Evolutionary conservation across 2,888 invertebrate species (phyloP), one percentile per base, ranked within the genome.

Genomic region (Platycnemis pennipes): DNA sequence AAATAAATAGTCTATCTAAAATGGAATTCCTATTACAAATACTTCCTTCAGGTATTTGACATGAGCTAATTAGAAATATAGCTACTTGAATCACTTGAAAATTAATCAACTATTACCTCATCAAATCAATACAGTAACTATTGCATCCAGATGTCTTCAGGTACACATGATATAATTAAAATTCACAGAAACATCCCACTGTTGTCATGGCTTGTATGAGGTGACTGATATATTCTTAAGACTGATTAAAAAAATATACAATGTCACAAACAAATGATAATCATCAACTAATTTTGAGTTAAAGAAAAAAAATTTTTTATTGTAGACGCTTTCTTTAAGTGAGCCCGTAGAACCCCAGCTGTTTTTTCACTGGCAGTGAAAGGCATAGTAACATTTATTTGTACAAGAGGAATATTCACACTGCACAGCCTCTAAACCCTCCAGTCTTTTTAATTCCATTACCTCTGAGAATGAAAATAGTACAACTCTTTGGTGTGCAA

Each of bases 371-470:
- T 88, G 88, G 88, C 88, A 88, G 88, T 88, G 88, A 88, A 88
- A 88, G 88, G 88, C 88, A 88, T 88, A 88, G 88, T 88, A 49
- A 88, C 88, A 88, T 53, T 88, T 88, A 88, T 88, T 88, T 88
- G 88, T 88, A 88, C 88, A 88, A 49, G 53, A 88, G 88, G 88
- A 88, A 88, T 88, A 88, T 88, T 88, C 46, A 88, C 88, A 88
- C 88, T 88, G 88, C 88, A 88, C 88, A 88, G 88, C 88, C 88
- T 88, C 88, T 53, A 88, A 49, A 88, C 88, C 88, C 46, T 88
- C 88, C 88, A 88, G 88, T 88, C 88, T 88, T 88, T 88, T 53
- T 31, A 88, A 49, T 88, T 53, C 88, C 88, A 49, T 88, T 88
- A 88, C 53, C 88, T 88, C 26, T 88, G 88, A n/a, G 88, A 88